Evolutionary conservation across 2,888 invertebrate genomes (phyloP).

Genomic region (Platypus cylindrus): DNA sequence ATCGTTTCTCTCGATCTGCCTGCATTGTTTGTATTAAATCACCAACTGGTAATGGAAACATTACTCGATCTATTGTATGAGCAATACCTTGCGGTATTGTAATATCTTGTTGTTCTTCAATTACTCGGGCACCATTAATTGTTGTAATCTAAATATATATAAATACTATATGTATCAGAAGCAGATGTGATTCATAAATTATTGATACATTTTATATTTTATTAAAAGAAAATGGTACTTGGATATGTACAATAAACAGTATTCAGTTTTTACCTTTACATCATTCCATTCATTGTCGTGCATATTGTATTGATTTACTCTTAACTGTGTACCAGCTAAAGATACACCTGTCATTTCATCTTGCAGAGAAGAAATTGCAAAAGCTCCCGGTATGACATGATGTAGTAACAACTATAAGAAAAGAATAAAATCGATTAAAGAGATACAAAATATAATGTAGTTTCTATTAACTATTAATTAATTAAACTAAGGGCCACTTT

Average conservation of each 20-base stretch:
- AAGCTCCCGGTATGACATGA: slow-evolving; percentile 78
- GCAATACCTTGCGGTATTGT: slow-evolving; percentile 77
- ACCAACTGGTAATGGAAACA: slow-evolving; percentile 83
- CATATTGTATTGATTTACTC: slow-evolving; percentile 78
- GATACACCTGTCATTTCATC: slow-evolving; percentile 88
- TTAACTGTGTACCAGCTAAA: slow-evolving; percentile 70
- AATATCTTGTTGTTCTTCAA: slow-evolving; percentile 71
- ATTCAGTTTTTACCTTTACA: slow-evolving; percentile 58
- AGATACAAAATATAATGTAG: too few species aligned
- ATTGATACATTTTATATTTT: too few species aligned
- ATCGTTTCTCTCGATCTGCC: slow-evolving; percentile 69
- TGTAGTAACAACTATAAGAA: slow-evolving; percentile 61
- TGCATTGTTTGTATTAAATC: slow-evolving; percentile 75
- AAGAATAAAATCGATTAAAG: too few species aligned
- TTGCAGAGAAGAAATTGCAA: slow-evolving; percentile 62
- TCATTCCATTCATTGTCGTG: slow-evolving; percentile 84
- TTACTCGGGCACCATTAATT: slow-evolving; percentile 71
- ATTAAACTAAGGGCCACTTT: too few species aligned
- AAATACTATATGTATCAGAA: too few species aligned
- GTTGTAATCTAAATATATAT: slow-evolving; percentile 53
- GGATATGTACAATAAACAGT: too few species aligned
- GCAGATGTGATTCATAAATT: too few species aligned
- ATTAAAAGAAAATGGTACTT: too few species aligned
- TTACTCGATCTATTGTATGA: slow-evolving; percentile 72
- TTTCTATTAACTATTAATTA: too few species aligned